Percentiles rank a stretch among this genome's conserved stretches.
phyloP scores from a whole-genome alignment of 2,797 vertebrate species.

The Diplodus sargus region DNA sequence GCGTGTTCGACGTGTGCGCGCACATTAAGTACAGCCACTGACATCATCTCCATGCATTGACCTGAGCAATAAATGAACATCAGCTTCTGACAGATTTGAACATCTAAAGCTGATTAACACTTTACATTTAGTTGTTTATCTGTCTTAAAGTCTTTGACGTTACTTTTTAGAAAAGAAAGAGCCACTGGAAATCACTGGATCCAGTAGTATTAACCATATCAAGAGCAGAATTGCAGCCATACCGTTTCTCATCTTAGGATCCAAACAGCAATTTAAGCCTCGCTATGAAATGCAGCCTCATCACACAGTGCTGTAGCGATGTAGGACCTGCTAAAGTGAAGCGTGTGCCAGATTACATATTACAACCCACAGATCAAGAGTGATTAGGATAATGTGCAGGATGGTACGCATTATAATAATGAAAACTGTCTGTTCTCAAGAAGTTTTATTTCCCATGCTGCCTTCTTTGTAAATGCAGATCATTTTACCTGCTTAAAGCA shows the following conservation, averaged over 20 bases:
- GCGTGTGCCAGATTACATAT: conserved; percentile 33
- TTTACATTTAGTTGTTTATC: not conserved
- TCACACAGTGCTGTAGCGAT: conserved; percentile 20
- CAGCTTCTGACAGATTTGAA: not conserved
- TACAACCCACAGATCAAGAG: conserved; percentile 28
- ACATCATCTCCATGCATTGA: conserved; percentile 59
- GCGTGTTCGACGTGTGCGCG: conserved; percentile 11
- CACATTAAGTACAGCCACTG: conserved; percentile 54
- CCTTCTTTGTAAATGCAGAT: conserved; percentile 2
- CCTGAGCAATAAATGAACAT: conserved; percentile 36
- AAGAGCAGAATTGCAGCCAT: not conserved
- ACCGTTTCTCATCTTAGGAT: not conserved
- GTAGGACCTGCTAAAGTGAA: conserved; percentile 12
- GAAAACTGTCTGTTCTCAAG: conserved; percentile 35
- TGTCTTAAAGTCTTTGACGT: not conserved
- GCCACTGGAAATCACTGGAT: not conserved
- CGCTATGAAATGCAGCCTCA: conserved; percentile 5
- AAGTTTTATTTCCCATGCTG: not conserved
- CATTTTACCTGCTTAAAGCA: not conserved
- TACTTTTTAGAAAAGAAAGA: not conserved
- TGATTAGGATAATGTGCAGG: conserved; percentile 61
- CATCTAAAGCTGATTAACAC: not conserved
- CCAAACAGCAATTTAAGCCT: conserved; percentile 15
- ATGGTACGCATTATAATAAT: conserved; percentile 47
- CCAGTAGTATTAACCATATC: not conserved